A percentile compares a stretch with the other conserved stretches of the same genome.
Conservation (phyloP, 2,888 invertebrate species). For the Apodemia zela region DNA sequence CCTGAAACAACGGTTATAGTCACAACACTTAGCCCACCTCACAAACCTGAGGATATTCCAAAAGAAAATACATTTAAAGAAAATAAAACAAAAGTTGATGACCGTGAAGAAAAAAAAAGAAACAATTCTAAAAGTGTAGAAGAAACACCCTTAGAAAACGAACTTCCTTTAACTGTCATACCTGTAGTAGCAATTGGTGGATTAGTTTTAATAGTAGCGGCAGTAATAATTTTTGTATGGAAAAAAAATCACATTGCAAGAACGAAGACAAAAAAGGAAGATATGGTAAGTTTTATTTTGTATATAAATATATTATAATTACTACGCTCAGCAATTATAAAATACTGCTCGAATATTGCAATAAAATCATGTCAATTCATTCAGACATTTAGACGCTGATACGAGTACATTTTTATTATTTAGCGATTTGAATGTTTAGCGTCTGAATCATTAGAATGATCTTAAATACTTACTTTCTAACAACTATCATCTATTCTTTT, state of each 20-base stretch:
- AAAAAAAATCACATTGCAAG: slow-evolving; percentile 84
- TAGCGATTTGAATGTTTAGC: too few species aligned
- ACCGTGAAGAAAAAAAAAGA: slow-evolving; percentile 43
- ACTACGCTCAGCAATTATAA: too few species aligned
- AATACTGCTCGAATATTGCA: too few species aligned
- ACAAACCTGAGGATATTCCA: slow-evolving; percentile 27
- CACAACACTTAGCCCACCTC: slow-evolving; percentile 44
- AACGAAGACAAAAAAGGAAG: slow-evolving; percentile 85
- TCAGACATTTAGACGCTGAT: too few species aligned
- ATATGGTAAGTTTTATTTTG: slow-evolving; percentile 80
- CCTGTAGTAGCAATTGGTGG: slow-evolving; percentile 86
- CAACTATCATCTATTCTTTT: too few species aligned
- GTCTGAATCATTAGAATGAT: too few species aligned
- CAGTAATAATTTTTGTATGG: slow-evolving; percentile 85
- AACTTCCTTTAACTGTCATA: slow-evolving; percentile 82
- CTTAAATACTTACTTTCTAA: too few species aligned
- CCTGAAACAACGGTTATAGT: slow-evolving; percentile 54
- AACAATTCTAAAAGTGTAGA: slow-evolving; percentile 51
- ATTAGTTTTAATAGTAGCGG: slow-evolving; percentile 84
- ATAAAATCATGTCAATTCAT: too few species aligned
- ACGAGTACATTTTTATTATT: too few species aligned
- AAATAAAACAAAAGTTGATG: slow-evolving; percentile 39
- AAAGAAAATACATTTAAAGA: slow-evolving; percentile 48
- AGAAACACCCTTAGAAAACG: slow-evolving; percentile 56
- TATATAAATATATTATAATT: too few species aligned